phyloP scores from a whole-genome alignment of 2,797 vertebrate genomes.

The Ispidina picta region DNA sequence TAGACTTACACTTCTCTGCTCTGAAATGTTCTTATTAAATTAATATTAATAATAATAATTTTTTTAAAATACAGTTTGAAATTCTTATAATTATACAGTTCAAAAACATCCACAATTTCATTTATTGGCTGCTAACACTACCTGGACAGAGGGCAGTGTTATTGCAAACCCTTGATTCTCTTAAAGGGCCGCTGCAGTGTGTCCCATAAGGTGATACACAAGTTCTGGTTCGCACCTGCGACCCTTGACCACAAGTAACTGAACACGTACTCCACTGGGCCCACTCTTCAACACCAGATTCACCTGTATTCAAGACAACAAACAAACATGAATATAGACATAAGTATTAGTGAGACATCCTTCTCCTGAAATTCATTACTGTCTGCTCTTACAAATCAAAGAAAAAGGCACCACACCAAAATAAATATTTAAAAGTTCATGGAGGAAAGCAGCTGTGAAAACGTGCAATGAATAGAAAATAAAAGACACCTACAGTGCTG shows the following conservation, averaged over 20 bases:
- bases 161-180: slow-evolving; percentile 99
- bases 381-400: slow-evolving; percentile 49
- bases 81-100: slow-evolving; percentile 79
- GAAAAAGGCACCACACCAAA: slow-evolving; percentile 21
- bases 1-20: slow-evolving; percentile 38
- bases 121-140: slow-evolving; percentile 98
- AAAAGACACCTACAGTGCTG: slow-evolving; percentile 31
- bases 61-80: slow-evolving; percentile 19
- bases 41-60: background rate
- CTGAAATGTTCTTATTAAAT: slow-evolving; percentile 29
- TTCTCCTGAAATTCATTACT: background rate
- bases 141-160: slow-evolving; percentile 99
- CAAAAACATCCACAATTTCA: slow-evolving; percentile 83
- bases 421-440: slow-evolving; percentile 43
- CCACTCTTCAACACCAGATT: slow-evolving; percentile 99
- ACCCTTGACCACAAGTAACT: slow-evolving; percentile 99
- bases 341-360: slow-evolving; percentile 52
- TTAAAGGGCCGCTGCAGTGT: slow-evolving; percentile 99
- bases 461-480: slow-evolving; percentile 56
- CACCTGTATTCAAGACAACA: slow-evolving; percentile 98
- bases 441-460: slow-evolving; percentile 61
- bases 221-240: slow-evolving; percentile 99
- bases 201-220: slow-evolving; percentile 99
- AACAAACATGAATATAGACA: slow-evolving; percentile 79
- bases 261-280: slow-evolving; percentile 99